Base-by-base conservation (phyloP, 2,888 invertebrate genomes). In the Brachypalpus laphriformis region DNA sequence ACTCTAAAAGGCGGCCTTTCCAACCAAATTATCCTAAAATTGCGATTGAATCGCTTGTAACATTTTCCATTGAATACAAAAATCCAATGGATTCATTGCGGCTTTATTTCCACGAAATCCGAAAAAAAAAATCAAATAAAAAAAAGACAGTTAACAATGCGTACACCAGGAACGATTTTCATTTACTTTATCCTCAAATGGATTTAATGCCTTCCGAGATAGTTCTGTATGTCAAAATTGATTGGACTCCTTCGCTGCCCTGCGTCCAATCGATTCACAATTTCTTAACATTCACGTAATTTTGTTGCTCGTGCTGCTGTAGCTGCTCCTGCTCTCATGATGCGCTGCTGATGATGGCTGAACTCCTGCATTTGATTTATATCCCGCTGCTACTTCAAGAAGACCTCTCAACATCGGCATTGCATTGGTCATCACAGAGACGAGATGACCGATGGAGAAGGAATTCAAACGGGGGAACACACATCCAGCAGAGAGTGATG, bases 181-280 rank as follows among this genome's bases (percentile, higher is more conserved):
- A 85, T 85, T 85, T 81, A 81, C 75, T 81, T 85, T 66, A 75
- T 85, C 75, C 81, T 76, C 81, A 85, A 85, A 81, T 81, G 85
- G 81, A 85, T 85, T 71, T 85, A 81, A 85, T 85, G 80, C 80
- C 80, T 80, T 49, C 83, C 80, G 80, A 83, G 81, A 85, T 85
- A 81, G 81, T 85, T 85, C 75, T 81, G 82, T 76, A 86, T 77
- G 86, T 86, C 86, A 86, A 86, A 86, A 86, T 77, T 86, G 86
- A 86, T 86, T 86, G 86, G 86, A 82, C 76, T 86, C 76, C 76
- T 86, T 80, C 59, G 77, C 68, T 77, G 76, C 40, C 76, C 75
- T 85, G 75, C 81, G 75, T 81, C 81, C 75, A 85, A 75, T 85
- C 81, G 85, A 71, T 81, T 85, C 70, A 71, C 81, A 85, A 85